Evolutionary conservation across 2,888 invertebrate species (phyloP).

Genomic region (Phorcus lineatus): DNA sequence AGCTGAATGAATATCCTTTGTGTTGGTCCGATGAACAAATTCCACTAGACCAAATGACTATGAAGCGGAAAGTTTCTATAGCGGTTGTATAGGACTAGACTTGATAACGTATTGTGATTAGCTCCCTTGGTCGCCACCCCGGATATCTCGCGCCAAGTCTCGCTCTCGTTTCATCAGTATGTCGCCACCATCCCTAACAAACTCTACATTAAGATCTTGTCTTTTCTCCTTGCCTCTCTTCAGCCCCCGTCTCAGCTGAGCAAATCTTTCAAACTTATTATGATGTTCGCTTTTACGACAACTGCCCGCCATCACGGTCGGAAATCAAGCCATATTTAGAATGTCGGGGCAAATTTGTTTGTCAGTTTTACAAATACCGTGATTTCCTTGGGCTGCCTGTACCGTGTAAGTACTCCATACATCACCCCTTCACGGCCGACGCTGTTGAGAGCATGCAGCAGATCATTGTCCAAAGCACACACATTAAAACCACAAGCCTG

Average conservation of each 20-base stretch:
- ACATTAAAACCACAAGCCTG: constrained; percentile 10
- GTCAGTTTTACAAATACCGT: constrained; percentile 18
- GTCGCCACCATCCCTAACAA: neutral
- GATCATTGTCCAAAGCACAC: neutral
- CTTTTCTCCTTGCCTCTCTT: neutral
- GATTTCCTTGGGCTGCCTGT: neutral
- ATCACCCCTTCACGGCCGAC: neutral
- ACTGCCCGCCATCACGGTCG: constrained; percentile 10
- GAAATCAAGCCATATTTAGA: constrained; percentile 19
- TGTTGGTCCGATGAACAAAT: too few species aligned
- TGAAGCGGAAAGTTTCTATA: too few species aligned
- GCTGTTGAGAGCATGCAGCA: neutral
- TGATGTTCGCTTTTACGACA: constrained; percentile 5
- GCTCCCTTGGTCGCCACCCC: neutral
- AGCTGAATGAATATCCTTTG: too few species aligned
- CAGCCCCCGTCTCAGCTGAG: neutral
- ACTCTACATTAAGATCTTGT: neutral
- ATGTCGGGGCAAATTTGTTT: constrained; percentile 16
- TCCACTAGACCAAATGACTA: too few species aligned
- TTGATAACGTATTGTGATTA: constrained; percentile 23
- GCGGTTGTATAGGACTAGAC: neutral
- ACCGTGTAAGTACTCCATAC: neutral
- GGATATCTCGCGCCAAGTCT: neutral
- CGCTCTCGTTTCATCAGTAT: neutral
- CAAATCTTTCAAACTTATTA: neutral